These are phyloP conservation scores for Holotrichia oblita DNA, from an alignment of 1,140 invertebrate genomes.

Conservation along the genomic window DNA sequence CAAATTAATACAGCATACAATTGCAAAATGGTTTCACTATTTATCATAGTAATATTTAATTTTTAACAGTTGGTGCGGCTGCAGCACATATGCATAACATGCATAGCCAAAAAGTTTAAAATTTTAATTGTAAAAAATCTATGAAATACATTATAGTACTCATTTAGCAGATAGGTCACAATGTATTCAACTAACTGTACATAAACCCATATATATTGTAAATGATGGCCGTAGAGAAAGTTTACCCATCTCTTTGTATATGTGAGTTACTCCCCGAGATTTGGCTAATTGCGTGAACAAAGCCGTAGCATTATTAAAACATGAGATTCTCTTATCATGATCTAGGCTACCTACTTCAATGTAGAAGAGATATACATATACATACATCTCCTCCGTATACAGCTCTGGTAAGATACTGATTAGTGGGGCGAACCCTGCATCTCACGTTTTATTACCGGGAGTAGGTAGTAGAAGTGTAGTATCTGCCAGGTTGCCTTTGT, in stretches of 20 bases:
- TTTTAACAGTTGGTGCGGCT: too few relatives aligned
- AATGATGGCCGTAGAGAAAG: neutral
- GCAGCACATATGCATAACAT: too few relatives aligned
- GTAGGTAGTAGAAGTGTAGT: neutral
- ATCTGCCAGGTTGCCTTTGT: neutral
- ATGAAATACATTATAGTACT: too few relatives aligned
- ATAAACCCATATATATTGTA: too few relatives aligned
- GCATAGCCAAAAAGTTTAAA: too few relatives aligned
- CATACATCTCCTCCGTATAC: neutral
- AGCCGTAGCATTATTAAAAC: conserved; percentile 32
- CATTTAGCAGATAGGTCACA: too few relatives aligned
- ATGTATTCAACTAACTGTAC: too few relatives aligned
- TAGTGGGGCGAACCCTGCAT: neutral
- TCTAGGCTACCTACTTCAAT: neutral
- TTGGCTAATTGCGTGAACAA: conserved; percentile 36
- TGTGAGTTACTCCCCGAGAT: conserved; percentile 15
- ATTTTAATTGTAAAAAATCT: too few relatives aligned
- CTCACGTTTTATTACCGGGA: neutral
- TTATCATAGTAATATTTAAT: too few relatives aligned
- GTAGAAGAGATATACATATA: neutral
- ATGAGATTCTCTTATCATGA: conserved; percentile 14
- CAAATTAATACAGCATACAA: too few relatives aligned
- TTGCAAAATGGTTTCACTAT: too few relatives aligned
- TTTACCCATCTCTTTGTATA: neutral
- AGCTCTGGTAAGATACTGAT: too few relatives aligned